phyloP scores from a whole-genome alignment of 1,140 invertebrate genomes.

The Aphelinus atriplicis region DNA sequence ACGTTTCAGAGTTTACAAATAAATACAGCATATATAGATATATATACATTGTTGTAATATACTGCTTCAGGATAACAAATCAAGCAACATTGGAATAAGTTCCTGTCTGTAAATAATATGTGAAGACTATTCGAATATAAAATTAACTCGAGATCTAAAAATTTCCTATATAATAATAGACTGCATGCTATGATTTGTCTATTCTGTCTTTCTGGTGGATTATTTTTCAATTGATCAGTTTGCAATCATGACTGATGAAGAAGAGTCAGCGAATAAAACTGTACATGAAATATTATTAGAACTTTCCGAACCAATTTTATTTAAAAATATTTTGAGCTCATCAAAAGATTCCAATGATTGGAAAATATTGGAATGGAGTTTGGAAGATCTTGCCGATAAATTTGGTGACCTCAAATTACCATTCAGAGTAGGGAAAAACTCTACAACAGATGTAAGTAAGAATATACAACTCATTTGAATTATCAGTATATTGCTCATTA shows the following conservation, averaged over 20 bases:
- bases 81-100: too few species aligned
- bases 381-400: constrained; percentile 59
- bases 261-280: constrained; percentile 40
- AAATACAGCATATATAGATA: too few species aligned
- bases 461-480: constrained; percentile 27
- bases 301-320: constrained; percentile 56
- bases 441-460: constrained; percentile 56
- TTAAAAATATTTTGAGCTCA: constrained; percentile 53
- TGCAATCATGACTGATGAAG: neutral
- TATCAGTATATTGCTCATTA: constrained; percentile 39
- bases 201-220: neutral
- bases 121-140: too few species aligned
- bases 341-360: constrained; percentile 45
- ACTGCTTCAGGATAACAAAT: too few species aligned
- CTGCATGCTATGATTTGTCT: too few species aligned
- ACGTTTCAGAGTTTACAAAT: too few species aligned
- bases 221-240: constrained; percentile 3
- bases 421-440: constrained; percentile 64
- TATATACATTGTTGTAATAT: too few species aligned
- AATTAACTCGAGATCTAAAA: too few species aligned
- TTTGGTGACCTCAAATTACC: constrained; percentile 58
- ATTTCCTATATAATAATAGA: too few species aligned
- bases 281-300: constrained; percentile 47
- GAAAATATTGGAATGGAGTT: constrained; percentile 63
- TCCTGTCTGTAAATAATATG: too few species aligned